Evolutionary conservation across 1,140 invertebrate species (phyloP), one percentile per base, ranked within the genome.

Genomic region (Phymorhynchus buccinoides): DNA sequence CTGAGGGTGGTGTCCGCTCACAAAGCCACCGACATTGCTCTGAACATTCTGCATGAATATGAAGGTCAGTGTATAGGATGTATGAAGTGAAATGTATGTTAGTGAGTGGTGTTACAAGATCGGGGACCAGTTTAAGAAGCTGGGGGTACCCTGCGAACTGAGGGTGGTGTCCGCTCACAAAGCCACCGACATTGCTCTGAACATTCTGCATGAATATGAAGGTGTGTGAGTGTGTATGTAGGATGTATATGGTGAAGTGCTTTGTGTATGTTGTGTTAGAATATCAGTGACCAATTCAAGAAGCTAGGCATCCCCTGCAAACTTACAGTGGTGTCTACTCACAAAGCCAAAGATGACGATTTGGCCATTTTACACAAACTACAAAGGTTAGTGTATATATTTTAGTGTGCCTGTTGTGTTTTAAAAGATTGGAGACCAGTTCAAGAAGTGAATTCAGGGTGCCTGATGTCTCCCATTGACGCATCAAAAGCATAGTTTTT

Each of bases 81-180:
- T n/a, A n/a, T n/a, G n/a, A n/a, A n/a, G n/a, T n/a, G n/a, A n/a
- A n/a, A n/a, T n/a, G n/a, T n/a, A n/a, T n/a, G n/a, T n/a, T n/a
- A n/a, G n/a, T n/a, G n/a, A n/a, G n/a, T n/a, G n/a, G n/a, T n/a
- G n/a, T n/a, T n/a, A n/a, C n/a, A 97, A 97, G 93, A 98, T 99
- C 87, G 95, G 95, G 27, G 95, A 89, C 95, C 88, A 94, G 41
- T 91, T 91, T 90, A 80, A 89, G 80, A 84, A 48, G 32, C 94
- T 97, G 9, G 97, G 97, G 9, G 91, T 99, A 1, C 95, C 96
- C 16, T 95, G 95, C 62, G 95, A 97, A 87, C 91, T 98, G 30
- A 94, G 97, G 44, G 96, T 98, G 0, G 96, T 96, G 2, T 99
- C 98, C 7, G 98, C 98, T 6, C 98, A 99, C 93, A 99, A 99